Evolutionary conservation across 2,797 vertebrate genomes (phyloP).

Genomic region (Botia kubotai): DNA sequence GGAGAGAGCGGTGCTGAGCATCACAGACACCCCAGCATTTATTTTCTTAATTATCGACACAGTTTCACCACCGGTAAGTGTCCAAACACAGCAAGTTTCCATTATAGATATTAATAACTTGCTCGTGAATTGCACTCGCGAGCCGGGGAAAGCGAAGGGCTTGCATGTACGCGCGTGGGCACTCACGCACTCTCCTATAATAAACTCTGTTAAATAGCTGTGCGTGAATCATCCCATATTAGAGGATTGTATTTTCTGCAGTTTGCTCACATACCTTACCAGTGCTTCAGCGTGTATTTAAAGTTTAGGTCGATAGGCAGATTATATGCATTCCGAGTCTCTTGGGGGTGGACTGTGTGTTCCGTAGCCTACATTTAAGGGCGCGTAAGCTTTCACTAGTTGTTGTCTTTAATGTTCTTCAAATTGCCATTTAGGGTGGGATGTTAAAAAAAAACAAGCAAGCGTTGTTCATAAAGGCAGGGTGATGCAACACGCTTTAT

Average conservation of each 20-base stretch:
- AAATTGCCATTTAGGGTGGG: background rate
- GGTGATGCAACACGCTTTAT: background rate
- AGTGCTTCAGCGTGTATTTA: background rate
- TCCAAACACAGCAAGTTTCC: background rate
- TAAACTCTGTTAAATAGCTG: slow-evolving; percentile 28
- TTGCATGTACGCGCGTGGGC: background rate
- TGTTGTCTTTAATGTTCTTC: background rate
- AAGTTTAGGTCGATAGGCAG: background rate
- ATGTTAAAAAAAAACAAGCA: background rate
- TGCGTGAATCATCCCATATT: background rate
- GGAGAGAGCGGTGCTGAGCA: slow-evolving; percentile 39
- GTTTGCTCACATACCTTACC: background rate
- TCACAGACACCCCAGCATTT: slow-evolving; percentile 5
- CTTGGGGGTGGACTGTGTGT: background rate
- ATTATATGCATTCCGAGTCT: background rate
- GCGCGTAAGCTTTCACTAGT: background rate
- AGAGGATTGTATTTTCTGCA: background rate
- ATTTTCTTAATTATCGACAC: background rate
- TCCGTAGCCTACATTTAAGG: slow-evolving; percentile 1
- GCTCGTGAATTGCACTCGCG: background rate
- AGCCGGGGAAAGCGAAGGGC: slow-evolving; percentile 22
- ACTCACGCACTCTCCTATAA: slow-evolving; percentile 23
- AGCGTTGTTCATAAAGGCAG: background rate
- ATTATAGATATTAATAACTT: slow-evolving; percentile 40
- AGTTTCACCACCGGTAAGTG: slow-evolving; percentile 43